Percentiles rank a stretch among this genome's conserved stretches.
These are phyloP conservation scores for Diachasmimorpha longicaudata DNA, from an alignment of 1,140 invertebrate genomes.

Conservation along the genomic window DNA sequence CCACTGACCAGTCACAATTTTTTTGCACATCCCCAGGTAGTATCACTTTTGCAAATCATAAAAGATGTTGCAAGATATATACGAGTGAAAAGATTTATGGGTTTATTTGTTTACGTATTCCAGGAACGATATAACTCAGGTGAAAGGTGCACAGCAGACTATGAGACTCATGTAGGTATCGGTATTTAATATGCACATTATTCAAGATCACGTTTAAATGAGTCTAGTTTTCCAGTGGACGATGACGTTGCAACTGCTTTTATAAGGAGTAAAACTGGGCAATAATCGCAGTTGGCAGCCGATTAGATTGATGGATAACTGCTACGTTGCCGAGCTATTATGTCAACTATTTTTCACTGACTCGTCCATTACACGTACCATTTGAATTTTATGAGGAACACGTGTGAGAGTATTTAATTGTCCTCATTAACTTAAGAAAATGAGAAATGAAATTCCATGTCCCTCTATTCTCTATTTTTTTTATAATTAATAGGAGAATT, in stretches of 20 bases:
- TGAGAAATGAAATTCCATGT: background rate
- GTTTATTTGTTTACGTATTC: background rate
- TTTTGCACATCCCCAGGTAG: too few relatives aligned
- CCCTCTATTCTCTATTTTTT: too few relatives aligned
- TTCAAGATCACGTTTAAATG: background rate
- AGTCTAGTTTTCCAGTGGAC: background rate
- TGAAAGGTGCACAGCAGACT: background rate
- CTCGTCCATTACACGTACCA: background rate
- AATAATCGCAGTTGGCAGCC: background rate
- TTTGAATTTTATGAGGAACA: background rate
- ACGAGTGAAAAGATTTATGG: background rate
- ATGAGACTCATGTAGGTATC: background rate
- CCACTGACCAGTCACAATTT: too few relatives aligned
- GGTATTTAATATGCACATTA: background rate
- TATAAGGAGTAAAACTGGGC: constrained; percentile 1
- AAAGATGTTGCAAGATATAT: background rate
- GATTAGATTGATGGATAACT: constrained; percentile 22
- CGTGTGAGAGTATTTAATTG: background rate
- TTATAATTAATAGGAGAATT: too few relatives aligned
- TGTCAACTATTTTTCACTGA: constrained; percentile 9
- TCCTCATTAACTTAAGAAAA: background rate
- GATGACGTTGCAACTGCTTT: background rate
- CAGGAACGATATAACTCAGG: background rate
- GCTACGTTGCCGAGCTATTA: constrained; percentile 11
- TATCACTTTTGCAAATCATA: too few relatives aligned